A percentile compares a stretch with the other conserved stretches of the same genome.
These are phyloP conservation scores for Maylandia zebra DNA, from an alignment of 2,113 vertebrate species.

Conservation along the genomic window DNA sequence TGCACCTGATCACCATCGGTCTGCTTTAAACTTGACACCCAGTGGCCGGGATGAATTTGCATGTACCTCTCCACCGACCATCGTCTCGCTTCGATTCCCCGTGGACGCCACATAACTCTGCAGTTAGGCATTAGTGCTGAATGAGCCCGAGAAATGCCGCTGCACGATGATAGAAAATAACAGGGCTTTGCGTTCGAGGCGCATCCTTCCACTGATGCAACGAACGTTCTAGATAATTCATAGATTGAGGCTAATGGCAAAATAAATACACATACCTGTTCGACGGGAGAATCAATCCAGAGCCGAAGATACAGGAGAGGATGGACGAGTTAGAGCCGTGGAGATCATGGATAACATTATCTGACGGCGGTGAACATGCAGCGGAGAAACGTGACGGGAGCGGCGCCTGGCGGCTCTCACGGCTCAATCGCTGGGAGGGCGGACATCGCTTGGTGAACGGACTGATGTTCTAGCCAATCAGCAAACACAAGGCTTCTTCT, in stretches of 20 bases:
- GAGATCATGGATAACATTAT: constrained; percentile 41
- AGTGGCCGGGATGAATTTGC: background rate
- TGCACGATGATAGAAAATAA: background rate
- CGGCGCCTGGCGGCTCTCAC: constrained; percentile 45
- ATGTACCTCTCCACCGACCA: background rate
- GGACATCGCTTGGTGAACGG: background rate
- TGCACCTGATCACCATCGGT: constrained; percentile 24
- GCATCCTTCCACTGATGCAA: background rate
- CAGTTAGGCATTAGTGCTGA: background rate
- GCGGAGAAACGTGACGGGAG: constrained; percentile 27
- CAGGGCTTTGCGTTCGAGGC: background rate
- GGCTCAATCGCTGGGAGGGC: constrained; percentile 33
- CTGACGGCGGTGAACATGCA: background rate
- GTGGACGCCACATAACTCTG: background rate
- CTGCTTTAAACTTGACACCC: background rate
- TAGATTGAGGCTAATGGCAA: background rate
- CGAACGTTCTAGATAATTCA: background rate
- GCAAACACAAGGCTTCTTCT: background rate
- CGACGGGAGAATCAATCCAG: constrained; percentile 25
- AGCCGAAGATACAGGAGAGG: background rate
- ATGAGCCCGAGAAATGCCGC: background rate
- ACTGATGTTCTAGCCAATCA: constrained; percentile 47
- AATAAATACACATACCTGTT: constrained; percentile 30
- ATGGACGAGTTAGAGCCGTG: background rate
- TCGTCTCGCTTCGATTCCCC: background rate